Percentiles rank a stretch among this genome's conserved stretches.
Evolutionary conservation across 1,140 invertebrate species (phyloP).

Genomic region (Drosophila santomea): DNA sequence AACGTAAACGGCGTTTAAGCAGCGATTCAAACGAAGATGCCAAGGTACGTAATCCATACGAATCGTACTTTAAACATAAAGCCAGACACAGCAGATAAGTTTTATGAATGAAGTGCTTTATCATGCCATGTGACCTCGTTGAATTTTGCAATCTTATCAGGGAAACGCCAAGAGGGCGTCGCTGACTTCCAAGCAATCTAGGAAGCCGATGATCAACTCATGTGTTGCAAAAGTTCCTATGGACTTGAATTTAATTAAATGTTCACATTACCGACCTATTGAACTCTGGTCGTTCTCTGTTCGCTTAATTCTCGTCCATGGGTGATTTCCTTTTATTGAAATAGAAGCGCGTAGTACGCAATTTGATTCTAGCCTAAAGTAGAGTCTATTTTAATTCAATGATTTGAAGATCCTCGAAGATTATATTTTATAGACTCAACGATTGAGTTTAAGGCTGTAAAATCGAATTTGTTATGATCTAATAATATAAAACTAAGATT

Average conservation of each 20-base stretch:
- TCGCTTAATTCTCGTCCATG: neutral
- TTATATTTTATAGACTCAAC: no score
- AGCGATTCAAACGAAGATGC: conserved; percentile 50
- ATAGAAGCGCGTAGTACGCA: no score
- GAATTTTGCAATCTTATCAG: conserved; percentile 62
- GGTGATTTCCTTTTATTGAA: neutral
- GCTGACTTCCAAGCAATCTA: conserved; percentile 47
- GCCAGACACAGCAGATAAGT: conserved; percentile 22
- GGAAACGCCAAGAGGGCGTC: conserved; percentile 28
- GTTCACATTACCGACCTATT: neutral
- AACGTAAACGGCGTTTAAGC: conserved; percentile 66
- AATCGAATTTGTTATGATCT: no score
- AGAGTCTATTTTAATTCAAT: neutral
- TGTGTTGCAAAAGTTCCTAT: neutral
- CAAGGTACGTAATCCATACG: conserved; percentile 50
- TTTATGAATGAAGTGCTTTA: conserved; percentile 55
- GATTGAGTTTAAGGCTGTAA: no score
- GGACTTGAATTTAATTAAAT: conserved; percentile 24
- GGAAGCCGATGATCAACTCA: conserved; percentile 3
- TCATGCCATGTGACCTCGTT: conserved; percentile 36
- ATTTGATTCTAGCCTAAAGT: neutral
- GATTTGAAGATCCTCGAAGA: neutral
- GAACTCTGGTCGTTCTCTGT: neutral
- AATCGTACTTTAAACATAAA: neutral
- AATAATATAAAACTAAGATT: no score